Conservation (phyloP, 2,888 invertebrate species). For the Ophion ventricosus region DNA sequence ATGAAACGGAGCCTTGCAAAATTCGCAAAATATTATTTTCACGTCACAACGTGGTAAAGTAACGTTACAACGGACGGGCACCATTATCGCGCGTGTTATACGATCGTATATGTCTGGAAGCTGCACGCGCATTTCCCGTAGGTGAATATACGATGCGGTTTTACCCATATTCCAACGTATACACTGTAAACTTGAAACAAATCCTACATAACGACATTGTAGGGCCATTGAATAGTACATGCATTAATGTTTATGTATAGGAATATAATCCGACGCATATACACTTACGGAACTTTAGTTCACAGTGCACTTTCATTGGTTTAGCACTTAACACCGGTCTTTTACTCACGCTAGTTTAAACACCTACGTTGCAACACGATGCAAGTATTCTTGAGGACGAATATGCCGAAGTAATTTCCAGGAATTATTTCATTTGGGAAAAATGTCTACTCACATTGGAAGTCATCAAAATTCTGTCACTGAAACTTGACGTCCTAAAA, state of each 20-base stretch:
- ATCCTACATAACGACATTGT: conserved; percentile 7
- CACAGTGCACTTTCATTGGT: conserved; percentile 3
- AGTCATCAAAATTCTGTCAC: not conserved
- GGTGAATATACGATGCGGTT: conserved; percentile 12
- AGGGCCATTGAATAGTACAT: conserved; percentile 10
- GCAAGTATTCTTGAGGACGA: not conserved
- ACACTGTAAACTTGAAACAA: not conserved
- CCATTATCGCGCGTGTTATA: conserved; percentile 47
- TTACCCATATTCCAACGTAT: not conserved
- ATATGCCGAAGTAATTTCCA: not conserved
- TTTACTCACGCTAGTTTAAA: not conserved
- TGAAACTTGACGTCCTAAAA: too few relatives aligned
- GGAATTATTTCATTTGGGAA: not conserved
- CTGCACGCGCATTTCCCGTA: not conserved
- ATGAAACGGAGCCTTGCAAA: conserved; percentile 4
- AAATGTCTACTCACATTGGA: not conserved
- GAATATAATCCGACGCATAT: not conserved
- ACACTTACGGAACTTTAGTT: not conserved
- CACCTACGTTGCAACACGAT: not conserved
- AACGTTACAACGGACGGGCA: not conserved
- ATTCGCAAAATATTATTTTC: conserved; percentile 37
- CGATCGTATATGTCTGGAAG: conserved; percentile 2
- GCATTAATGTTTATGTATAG: conserved; percentile 5
- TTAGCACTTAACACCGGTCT: not conserved
- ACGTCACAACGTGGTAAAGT: conserved; percentile 9